Base-by-base conservation (phyloP, 2,797 vertebrate genomes). In the Falco novaeseelandiae region DNA sequence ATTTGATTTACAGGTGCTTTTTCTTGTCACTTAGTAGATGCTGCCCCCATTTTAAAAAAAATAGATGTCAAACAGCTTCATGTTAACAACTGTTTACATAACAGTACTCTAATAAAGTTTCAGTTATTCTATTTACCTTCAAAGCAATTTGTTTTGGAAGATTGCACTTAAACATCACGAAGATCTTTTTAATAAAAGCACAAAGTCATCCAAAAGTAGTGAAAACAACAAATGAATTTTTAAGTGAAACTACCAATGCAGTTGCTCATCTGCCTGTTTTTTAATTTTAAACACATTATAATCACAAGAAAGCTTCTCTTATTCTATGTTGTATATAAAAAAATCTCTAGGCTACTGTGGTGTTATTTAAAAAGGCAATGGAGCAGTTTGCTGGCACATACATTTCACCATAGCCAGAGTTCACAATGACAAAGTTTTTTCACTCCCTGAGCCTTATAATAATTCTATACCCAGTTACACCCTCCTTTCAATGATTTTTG, bases 101-200 rank as follows among this genome's bases (percentile, higher is more conserved):
- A 92, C 58, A 82, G 34, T 29, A 54, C 46, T 63, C 65, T 83
- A 92, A 83, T 58, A 93, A 91, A 91, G 27, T 34, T 83, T 73
- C 51, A 48, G 65, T 76, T 93, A 51, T 34, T 87, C 49, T 79
- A 25, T 30, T 73, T 66, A 80, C 21, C 26, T 83, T 83, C 67
- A 91, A 86, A 90, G 42, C 36, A 66, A 73, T 74, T 94, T 81
- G 52, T 63, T 96, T 93, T 83, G n/a, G 52, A 94, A 78, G 85
- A 83, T 22, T 40, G 19, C 36, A 86, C 49, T 78, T 88, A 44
- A 88, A 74, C 29, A 78, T 81, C 10, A 71, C 61, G 90, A 85
- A 67, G 27, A 52, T 19, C 14, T 48, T 90, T 90, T 63, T 54
- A 82, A 30, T 82, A 73, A 91, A 84, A 82, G 55, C 70, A 77